Base-by-base conservation (phyloP, 2,888 invertebrate species). In the Nephrotoma guestfalica region DNA sequence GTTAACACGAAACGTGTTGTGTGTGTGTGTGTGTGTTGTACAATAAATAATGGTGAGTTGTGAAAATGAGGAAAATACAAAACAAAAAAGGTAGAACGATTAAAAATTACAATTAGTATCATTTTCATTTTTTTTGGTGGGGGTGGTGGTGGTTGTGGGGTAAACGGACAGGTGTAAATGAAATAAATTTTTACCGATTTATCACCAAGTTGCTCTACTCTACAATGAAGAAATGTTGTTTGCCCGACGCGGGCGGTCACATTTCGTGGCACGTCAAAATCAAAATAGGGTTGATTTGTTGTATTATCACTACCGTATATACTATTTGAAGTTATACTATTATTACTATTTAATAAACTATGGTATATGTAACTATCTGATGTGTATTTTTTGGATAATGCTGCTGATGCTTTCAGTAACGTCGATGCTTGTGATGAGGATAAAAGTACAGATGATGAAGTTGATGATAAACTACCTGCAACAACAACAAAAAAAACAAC, bases 231-330 rank as follows among this genome's bases (percentile, higher is more conserved):
- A 92, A 96, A 96, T 86, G 96, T 96, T 88, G 96, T 96, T 92
- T 97, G 96, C 41, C 97, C 96, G 87, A 96, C 96, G 88, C 96
- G 95, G 5, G 96, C 96, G 86, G 97, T 96, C 89, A 97, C 96
- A 92, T 97, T 97, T 88, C 96, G 93, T 43, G 95, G 94, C 90
- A 97, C 96, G 91, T 95, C 95, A 92, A 95, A 95, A 92, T 96
- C 96, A 92, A 97, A 97, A 92, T 95, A 96, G 85, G 97, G 97
- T 88, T 91, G 90, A 88, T 43, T 85, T 43, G 85, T 43, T 85
- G 43, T 85, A 43, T 85, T 85, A 71, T 71, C 71, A 71, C 71
- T 71, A 71, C 30, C 30, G 30, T 71, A 71, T 71, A 71, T 71
- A 71, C 71, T 71, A 71, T 71, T 71, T 71, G 71, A 71, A 3